Evolutionary conservation across 2,113 vertebrate species (phyloP).

Genomic region (Phoxinus phoxinus): DNA sequence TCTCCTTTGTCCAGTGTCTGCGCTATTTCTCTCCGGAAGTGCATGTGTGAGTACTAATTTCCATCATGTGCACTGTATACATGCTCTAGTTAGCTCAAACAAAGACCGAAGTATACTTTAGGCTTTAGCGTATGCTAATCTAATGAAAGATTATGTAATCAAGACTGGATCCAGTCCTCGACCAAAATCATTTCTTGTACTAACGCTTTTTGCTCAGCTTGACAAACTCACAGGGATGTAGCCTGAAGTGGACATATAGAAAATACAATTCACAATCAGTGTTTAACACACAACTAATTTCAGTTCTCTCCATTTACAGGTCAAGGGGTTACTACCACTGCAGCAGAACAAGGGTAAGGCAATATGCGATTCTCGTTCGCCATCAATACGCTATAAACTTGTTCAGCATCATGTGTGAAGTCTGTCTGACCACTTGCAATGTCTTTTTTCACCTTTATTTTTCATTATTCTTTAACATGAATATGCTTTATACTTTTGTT

Average conservation of each 20-base stretch:
- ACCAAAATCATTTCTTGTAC: neutral
- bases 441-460: neutral
- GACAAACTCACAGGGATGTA: neutral
- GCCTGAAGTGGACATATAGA: neutral
- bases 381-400: neutral
- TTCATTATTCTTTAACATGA: constrained; percentile 16
- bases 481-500: neutral
- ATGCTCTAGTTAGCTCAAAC: neutral
- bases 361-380: neutral
- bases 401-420: neutral
- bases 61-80: neutral
- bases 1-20: too few species aligned
- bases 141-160: neutral
- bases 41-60: neutral
- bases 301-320: constrained; percentile 50
- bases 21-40: too few species aligned
- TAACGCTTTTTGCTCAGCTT: neutral
- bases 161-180: neutral
- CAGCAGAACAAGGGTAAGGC: constrained; percentile 78
- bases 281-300: neutral
- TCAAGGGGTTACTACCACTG: constrained; percentile 65
- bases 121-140: neutral
- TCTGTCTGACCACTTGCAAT: neutral
- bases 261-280: neutral
- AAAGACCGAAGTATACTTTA: constrained; percentile 1